Percentiles rank a stretch among this genome's conserved stretches.
Conservation (phyloP, 2,888 invertebrate species). For the Pristionchus mayeri region DNA sequence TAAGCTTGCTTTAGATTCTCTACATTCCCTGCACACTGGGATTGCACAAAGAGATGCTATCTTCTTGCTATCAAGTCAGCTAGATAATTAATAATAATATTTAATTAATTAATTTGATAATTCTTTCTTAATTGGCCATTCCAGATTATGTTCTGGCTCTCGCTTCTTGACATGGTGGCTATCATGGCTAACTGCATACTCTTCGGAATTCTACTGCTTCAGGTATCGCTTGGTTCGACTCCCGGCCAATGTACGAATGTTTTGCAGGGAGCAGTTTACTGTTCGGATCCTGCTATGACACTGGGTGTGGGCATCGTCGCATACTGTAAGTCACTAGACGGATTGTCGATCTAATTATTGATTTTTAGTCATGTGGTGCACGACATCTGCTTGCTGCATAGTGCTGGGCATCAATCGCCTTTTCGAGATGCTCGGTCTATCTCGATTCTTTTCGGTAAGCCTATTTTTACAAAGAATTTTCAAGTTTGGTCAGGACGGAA, state of each 20-base stretch:
- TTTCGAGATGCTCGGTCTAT: neutral
- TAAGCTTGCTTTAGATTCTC: neutral
- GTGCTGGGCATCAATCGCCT: neutral
- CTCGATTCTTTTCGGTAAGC: neutral
- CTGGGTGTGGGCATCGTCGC: neutral
- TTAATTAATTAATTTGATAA: neutral
- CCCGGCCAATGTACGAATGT: neutral
- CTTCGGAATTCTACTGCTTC: neutral
- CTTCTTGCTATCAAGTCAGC: neutral
- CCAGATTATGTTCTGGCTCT: neutral
- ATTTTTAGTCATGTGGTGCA: neutral
- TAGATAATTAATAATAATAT: neutral
- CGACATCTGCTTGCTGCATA: neutral
- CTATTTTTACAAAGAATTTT: neutral
- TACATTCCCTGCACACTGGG: neutral
- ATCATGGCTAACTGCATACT: neutral
- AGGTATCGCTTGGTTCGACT: neutral
- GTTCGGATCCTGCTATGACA: neutral
- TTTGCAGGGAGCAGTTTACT: neutral
- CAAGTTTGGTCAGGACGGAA: neutral
- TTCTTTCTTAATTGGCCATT: neutral
- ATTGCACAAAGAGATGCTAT: neutral
- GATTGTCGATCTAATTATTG: too few species aligned
- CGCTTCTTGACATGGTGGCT: neutral
- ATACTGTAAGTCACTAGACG: neutral